These are phyloP conservation scores for Rapana venosa DNA, from an alignment of 2,888 invertebrate genomes.

Conservation along the genomic window DNA sequence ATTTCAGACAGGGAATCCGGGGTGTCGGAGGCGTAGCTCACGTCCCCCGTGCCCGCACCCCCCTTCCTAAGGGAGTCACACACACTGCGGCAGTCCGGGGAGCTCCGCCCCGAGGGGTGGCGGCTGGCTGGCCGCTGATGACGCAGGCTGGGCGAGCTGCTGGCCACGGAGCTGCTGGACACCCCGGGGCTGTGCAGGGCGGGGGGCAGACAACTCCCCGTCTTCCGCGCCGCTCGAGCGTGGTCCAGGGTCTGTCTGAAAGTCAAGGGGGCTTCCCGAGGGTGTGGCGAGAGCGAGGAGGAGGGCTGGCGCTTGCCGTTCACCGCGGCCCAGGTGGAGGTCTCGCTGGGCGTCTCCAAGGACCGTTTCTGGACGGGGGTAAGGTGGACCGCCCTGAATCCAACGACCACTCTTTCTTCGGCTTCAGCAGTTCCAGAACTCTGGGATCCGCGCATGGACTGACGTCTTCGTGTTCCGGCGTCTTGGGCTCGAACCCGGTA, in stretches of 20 bases:
- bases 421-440: neutral
- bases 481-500: neutral
- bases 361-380: constrained; percentile 43
- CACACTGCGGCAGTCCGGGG: constrained; percentile 13
- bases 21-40: constrained; percentile 26
- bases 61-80: constrained; percentile 42
- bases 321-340: neutral
- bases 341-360: constrained; percentile 28
- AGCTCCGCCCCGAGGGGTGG: neutral
- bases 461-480: neutral
- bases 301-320: neutral
- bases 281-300: neutral
- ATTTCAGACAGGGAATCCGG: constrained; percentile 39
- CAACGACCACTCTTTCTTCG: constrained; percentile 37
- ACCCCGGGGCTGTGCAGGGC: neutral
- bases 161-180: neutral
- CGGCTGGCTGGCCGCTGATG: neutral
- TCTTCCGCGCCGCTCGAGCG: constrained; percentile 29
- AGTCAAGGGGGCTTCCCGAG: constrained; percentile 2
- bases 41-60: neutral
- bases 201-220: neutral
- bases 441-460: constrained; percentile 5
- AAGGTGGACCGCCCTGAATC: constrained; percentile 46
- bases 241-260: constrained; percentile 39
- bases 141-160: neutral